phyloP scores from a whole-genome alignment of 2,113 vertebrate species.

The Sclerurus mexicanus region DNA sequence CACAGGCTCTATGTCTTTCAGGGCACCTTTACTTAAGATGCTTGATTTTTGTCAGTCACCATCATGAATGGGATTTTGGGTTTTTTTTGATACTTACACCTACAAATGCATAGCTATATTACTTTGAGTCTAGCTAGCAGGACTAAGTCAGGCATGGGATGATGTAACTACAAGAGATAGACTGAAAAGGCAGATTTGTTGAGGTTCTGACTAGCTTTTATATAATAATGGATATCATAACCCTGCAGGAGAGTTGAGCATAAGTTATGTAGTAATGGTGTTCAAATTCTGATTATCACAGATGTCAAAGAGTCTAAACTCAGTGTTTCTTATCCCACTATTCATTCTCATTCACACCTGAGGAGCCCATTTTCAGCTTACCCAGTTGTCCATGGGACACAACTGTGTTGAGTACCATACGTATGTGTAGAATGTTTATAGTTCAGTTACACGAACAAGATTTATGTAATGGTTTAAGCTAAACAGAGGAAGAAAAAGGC shows the following conservation, averaged over 20 bases:
- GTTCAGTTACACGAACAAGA: neutral
- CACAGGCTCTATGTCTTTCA: constrained; percentile 70
- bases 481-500: neutral
- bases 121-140: constrained; percentile 5
- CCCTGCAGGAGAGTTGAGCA: neutral
- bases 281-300: neutral
- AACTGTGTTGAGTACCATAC: neutral
- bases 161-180: neutral
- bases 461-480: neutral
- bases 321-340: neutral
- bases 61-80: neutral
- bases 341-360: neutral
- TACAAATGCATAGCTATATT: constrained; percentile 35
- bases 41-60: constrained; percentile 68
- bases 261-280: neutral
- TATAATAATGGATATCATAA: neutral
- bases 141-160: neutral
- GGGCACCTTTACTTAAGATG: constrained; percentile 63
- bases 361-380: neutral
- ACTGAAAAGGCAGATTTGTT: neutral
- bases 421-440: neutral
- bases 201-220: neutral
- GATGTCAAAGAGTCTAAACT: neutral
- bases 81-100: neutral
- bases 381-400: neutral